Evolutionary conservation across 2,797 vertebrate species (phyloP), one percentile per base, ranked within the genome.

Genomic region (Podarcis siculus): DNA sequence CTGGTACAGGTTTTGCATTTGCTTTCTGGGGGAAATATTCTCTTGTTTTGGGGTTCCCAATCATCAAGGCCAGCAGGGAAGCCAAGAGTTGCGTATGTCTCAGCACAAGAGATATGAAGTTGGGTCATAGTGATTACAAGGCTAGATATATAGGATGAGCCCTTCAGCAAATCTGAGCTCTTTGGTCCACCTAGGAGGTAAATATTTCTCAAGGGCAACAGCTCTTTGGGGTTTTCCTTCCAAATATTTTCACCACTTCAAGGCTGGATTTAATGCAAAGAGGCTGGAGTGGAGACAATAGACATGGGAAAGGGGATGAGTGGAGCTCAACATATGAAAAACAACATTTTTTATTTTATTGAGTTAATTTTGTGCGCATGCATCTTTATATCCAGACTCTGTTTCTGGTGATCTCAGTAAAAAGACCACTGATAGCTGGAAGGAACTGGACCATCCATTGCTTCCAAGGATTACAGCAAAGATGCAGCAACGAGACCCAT

Each of bases 391-490:
- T 32, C 2, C 45, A 82, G 67, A 72, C 73, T 19, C 23, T 75
- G 79, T 86, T 92, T 71, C 67, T 45, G 69, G 37, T 86, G 42
- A 89, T 86, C 89, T 87, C 84, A 84, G 37, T 25, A 49, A 42
- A 73, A 37, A 17, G 39, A 6, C 8, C 13, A 73, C 79, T 23
- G 10, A 7, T 79, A 64, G 35, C 23, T n/a, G 71, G 42, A 79
- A 84, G 85, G 76, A 66, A 10, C 32, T 66, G 32, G 30, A 21
- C 78, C 32, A 25, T 37, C 21, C 67, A 3, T 37, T 49, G 72
- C 13, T 35, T 58, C 17, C 32, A n/a, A 12, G 19, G 67, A 72
- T 80, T 42, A 61, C 49, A 1, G 21, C 64, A 69, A 55, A 55
- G 23, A 61, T 27, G 71, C n/a, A 45, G 23, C n/a, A 64, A 73